Base-by-base conservation (phyloP, 2,113 vertebrate species). In the Ceyx cyanopectus region DNA sequence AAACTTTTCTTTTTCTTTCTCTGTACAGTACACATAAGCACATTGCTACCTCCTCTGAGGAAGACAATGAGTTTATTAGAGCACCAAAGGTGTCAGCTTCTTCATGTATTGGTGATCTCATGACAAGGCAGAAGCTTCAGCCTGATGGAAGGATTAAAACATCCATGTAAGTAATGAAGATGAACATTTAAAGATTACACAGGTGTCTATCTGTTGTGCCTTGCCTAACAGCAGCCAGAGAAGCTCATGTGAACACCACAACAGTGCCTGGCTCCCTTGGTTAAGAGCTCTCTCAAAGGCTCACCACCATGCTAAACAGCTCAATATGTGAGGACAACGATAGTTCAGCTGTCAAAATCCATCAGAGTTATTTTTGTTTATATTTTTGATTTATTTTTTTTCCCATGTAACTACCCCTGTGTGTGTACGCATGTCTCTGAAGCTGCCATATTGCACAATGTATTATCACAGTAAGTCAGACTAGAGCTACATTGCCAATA, bases 361-460 rank as follows among this genome's bases (percentile, higher is more conserved):
- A 60, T 5, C 15, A 10, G 57, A 51, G 4, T 29, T 74, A 5
- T 34, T 32, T 57, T 56, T 81, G 63, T 72, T 89, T 84, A 6
- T 43, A 12, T 24, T 67, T 78, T 32, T 51, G 3, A 7, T 10
- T 40, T 4, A 22, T 40, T 73, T 4, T 29, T 43, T 75, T 20
- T 16, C 26, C 56, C 62, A 43, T 80, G 30, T 15, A 65, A 92
- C 60, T 72, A 37, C 67, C 54, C 26, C 69, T 16, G 41, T 0
- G 8, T 66, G 84, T 10, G 12, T 72, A 30, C 32, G 17, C 9
- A 9, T 17, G 62, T 61, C 91, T 96, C 60, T 2, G 43, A 86
- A 94, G 94, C 89, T 94, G 93, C 95, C 82, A 91, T 91, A 79
- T 84, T 97, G 95, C 67, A 46, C 93, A 85, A 75, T 29, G 78